These are phyloP conservation scores for Procavia capensis DNA, from an alignment of 2,113 vertebrate genomes.

Conservation along the genomic window DNA sequence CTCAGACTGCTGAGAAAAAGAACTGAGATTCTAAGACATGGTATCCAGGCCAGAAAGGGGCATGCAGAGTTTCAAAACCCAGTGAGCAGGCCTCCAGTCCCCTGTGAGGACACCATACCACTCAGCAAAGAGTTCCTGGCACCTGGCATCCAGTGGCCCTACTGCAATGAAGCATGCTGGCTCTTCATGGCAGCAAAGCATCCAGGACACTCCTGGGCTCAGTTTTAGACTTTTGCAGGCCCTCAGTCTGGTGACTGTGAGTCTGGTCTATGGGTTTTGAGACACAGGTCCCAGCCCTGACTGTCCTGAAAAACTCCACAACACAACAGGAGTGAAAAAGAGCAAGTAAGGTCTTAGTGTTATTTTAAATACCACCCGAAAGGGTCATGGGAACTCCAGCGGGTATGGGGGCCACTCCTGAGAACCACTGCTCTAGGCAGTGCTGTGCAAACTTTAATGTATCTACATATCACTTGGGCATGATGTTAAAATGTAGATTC, in stretches of 20 bases:
- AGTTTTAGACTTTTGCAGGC: background rate
- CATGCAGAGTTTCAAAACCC: accelerated
- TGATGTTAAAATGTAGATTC: background rate
- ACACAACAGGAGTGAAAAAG: background rate
- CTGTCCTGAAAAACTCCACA: background rate
- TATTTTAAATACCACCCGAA: background rate
- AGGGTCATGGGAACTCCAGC: background rate
- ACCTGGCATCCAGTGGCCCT: accelerated
- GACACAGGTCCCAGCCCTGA: background rate
- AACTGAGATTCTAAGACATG: background rate
- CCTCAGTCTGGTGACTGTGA: background rate
- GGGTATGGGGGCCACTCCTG: background rate
- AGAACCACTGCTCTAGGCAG: background rate
- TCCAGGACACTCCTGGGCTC: background rate
- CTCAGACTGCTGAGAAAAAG: background rate
- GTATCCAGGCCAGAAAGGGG: background rate
- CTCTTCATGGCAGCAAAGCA: accelerated
- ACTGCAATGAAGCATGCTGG: background rate
- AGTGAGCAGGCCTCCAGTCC: background rate
- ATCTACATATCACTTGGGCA: no score
- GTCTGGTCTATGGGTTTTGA: background rate
- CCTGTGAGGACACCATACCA: background rate
- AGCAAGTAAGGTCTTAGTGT: background rate
- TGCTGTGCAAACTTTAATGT: background rate
- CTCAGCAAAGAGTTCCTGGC: background rate